Base-by-base conservation (phyloP, 2,113 vertebrate species). In the Diphyllodes magnificus region DNA sequence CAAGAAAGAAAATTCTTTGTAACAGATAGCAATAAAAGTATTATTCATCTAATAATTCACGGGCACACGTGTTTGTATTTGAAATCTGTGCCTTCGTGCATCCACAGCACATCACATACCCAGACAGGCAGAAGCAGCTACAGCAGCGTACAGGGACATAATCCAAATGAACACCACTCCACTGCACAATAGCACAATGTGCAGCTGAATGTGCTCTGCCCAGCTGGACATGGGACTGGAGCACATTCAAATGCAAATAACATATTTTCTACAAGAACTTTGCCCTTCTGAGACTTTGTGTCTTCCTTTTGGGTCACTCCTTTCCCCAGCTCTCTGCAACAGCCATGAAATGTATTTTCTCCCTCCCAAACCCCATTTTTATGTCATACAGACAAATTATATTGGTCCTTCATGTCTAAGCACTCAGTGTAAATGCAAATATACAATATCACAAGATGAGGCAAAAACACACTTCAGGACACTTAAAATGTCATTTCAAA, bases 21-120 rank as follows among this genome's bases (percentile, higher is more conserved):
- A 92, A 98, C 49, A 44, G 93, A 95, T 78, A 97, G 90, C 64
- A 97, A 95, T 97, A 97, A 97, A 97, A 97, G 73, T 95, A 96
- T 94, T 98, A 96, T 97, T 97, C 95, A 93, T 95, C 96, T 97
- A 97, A 97, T 97, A 82, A 93, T 95, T 94, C 87, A 59, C 86
- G 96, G 94, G 96, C 93, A 94, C 71, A 79, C 56, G 49, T 95
- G 71, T 88, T 96, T 95, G 73, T 89, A 89, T 97, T 96, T 97
- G 88, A 95, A 31, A 49, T 61, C 59, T 91, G 13, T 88, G 61
- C 42, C 87, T 89, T 82, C 39, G 11, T 73, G 27, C 73, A 72
- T 61, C 44, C 60, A 81, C 73, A 88, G 91, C 82, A 54, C 40
- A 66, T 37, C 42, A 45, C 9, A 42, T 16, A 83, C 33, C 8